Base-by-base conservation (phyloP, 2,888 invertebrate species). In the Melinopterus prodromus region DNA sequence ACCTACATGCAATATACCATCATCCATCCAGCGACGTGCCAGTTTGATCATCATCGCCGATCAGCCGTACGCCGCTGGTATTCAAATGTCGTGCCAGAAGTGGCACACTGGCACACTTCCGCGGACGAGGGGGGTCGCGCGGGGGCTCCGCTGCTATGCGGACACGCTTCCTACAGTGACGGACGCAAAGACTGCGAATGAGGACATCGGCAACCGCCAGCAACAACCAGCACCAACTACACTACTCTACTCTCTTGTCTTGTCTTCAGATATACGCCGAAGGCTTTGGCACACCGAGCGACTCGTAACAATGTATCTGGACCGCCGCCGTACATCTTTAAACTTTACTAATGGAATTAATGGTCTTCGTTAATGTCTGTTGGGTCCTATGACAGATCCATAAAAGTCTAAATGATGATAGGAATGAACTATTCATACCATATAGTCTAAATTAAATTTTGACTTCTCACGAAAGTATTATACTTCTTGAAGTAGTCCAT, bases 121-220 rank as follows among this genome's bases (percentile, higher is more conserved):
- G 78, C 71, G 80, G 14, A 72, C 5, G 74, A 74, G 83, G 84
- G 80, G 82, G 80, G 84, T 80, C 80, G 82, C 70, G 79, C 80
- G 82, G 84, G 82, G 83, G 82, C 84, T 85, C 84, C 82, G 82
- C 82, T 82, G 82, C 87, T 86, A 87, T 87, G 87, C 88, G 88
- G 88, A 88, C 88, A 87, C 86, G 87, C 88, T 88, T 88, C 88
- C 89, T 88, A 89, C 88, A 87, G 86, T 85, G 86, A 86, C 86
- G 86, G 86, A 87, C 87, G 85, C 85, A 86, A 85, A 53, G 53
- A 86, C 85, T 86, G 85, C 86, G 84, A 87, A 87, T 86, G 87
- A 87, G 87, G 87, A 87, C 87, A 88, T 85, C 83, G 82, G 83
- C 16, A 71, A 71, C 71, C 71, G 71, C 85, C 81, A 83, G 79